Percentiles rank a stretch among this genome's conserved stretches.
phyloP scores from a whole-genome alignment of 2,113 vertebrate genomes.

The Sebastes fasciatus region DNA sequence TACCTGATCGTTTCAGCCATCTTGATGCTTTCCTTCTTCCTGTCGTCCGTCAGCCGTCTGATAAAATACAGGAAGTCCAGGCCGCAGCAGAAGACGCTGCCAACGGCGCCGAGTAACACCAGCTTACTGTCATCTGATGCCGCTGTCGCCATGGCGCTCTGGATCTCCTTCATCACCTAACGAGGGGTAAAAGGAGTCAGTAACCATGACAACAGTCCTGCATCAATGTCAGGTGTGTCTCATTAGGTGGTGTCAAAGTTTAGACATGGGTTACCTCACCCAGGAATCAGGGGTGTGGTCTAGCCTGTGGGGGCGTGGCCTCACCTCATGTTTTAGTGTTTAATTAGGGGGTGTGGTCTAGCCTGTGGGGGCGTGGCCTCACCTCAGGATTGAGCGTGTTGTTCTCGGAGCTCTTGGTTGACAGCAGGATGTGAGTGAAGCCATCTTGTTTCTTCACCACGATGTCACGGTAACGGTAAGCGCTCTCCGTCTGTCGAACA shows the following conservation, averaged over 20 bases:
- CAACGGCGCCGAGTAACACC: constrained; percentile 93
- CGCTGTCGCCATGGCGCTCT: constrained; percentile 95
- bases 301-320: not conserved
- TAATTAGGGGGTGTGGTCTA: not conserved
- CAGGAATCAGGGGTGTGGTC: not conserved
- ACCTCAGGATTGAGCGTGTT: constrained; percentile 95
- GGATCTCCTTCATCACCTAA: constrained; percentile 99
- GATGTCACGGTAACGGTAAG: constrained; percentile 97
- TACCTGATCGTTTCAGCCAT: constrained; percentile 99
- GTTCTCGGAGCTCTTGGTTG: constrained; percentile 96
- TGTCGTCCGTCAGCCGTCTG: constrained; percentile 93
- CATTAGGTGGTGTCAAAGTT: too few species aligned
- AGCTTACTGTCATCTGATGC: constrained; percentile 97
- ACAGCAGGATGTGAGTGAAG: constrained; percentile 97
- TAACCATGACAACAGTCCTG: not conserved
- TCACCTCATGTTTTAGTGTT: not conserved
- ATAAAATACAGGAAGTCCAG: constrained; percentile 98
- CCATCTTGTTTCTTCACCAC: constrained; percentile 98
- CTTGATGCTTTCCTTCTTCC: constrained; percentile 96
- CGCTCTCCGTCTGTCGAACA: constrained; percentile 95
- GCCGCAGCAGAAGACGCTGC: constrained; percentile 94
- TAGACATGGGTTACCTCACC: too few species aligned
- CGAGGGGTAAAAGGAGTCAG: not conserved
- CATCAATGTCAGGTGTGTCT: not conserved
- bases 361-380: not conserved